phyloP scores from a whole-genome alignment of 1,140 invertebrate genomes.

The Eubasilissa regina region DNA sequence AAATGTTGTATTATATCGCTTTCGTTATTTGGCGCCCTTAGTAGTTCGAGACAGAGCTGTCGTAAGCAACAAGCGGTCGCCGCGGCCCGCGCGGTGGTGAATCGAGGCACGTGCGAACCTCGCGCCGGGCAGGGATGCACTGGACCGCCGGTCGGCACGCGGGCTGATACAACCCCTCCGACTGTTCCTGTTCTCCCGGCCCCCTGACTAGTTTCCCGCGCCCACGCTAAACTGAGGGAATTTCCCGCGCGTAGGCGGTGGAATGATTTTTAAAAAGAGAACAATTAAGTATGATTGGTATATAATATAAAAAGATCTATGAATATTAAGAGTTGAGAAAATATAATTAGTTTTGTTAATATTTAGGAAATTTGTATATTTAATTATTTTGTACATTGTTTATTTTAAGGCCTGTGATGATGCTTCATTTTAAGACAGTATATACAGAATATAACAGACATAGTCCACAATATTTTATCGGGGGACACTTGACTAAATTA shows the following conservation, averaged over 20 bases:
- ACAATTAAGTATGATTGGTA: no score
- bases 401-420: no score
- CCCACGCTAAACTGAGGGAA: neutral
- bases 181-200: neutral
- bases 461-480: no score
- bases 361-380: no score
- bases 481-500: no score
- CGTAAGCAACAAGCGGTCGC: constrained; percentile 57
- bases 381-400: no score
- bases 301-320: no score
- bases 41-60: neutral
- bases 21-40: neutral
- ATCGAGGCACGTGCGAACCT: constrained; percentile 52
- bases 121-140: constrained; percentile 53
- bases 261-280: neutral
- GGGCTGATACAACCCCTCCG: neutral
- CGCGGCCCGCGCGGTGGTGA: constrained; percentile 20
- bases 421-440: no score
- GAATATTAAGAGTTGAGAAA: no score
- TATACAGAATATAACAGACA: no score
- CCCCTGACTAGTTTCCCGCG: neutral
- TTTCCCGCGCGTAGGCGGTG: neutral
- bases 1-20: no score
- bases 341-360: no score
- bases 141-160: constrained; percentile 26